Percentiles rank a stretch among this genome's conserved stretches.
phyloP scores from a whole-genome alignment of 2,797 vertebrate genomes.

The Alosa sapidissima region DNA sequence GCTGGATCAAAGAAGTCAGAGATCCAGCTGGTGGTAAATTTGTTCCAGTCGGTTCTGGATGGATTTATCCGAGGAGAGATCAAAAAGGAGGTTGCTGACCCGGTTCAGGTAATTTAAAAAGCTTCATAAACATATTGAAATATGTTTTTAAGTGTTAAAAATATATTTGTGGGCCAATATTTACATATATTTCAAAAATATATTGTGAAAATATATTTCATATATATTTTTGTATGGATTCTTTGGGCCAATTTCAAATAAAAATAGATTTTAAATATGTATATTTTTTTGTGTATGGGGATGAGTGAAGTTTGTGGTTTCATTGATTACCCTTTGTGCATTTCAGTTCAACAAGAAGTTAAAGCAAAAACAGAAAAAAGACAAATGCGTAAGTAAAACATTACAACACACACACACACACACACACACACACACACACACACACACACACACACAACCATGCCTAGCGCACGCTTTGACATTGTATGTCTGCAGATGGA shows the following conservation, averaged over 20 bases:
- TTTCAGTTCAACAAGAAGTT: constrained; percentile 75
- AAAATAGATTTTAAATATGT: no score
- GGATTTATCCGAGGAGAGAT: constrained; percentile 85
- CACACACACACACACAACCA: neutral
- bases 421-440: no score
- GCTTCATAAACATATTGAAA: neutral
- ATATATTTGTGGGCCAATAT: no score
- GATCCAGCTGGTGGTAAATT: constrained; percentile 88
- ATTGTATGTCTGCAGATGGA: constrained; percentile 70
- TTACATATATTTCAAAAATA: no score
- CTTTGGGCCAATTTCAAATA: no score
- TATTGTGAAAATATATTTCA: no score
- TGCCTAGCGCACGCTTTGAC: no score
- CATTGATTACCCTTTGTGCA: constrained; percentile 16
- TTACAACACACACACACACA: no score
- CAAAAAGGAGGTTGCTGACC: constrained; percentile 78
- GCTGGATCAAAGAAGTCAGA: constrained; percentile 77
- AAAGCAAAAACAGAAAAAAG: constrained; percentile 85
- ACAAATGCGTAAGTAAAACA: constrained; percentile 79
- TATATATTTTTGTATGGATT: no score
- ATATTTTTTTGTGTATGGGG: no score
- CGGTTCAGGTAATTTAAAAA: constrained; percentile 65
- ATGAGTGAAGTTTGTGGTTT: neutral
- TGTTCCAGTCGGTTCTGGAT: constrained; percentile 93
- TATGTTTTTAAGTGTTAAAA: no score